A percentile compares a stretch with the other conserved stretches of the same genome.
phyloP scores from a whole-genome alignment of 2,888 invertebrate species.

The Lycaena phlaeas region DNA sequence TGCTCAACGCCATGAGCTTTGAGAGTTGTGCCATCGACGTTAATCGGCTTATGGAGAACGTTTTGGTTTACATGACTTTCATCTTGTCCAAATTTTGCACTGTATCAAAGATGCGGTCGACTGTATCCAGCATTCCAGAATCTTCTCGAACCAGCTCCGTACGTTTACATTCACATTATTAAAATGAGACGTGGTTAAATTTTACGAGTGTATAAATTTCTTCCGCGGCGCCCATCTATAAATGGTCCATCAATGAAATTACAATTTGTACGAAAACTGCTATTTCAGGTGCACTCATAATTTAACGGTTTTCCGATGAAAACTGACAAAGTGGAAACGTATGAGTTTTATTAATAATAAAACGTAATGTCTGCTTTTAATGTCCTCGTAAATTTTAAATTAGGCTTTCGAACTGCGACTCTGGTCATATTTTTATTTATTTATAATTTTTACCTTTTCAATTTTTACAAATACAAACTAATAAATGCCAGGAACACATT shows the following conservation, averaged over 20 bases:
- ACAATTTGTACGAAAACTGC: not conserved
- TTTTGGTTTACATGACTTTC: no score
- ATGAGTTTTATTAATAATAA: slow-evolving; percentile 6
- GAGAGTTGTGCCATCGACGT: no score
- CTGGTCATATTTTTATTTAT: no score
- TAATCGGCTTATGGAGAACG: no score
- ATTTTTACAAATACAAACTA: no score
- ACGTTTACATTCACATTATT: not conserved
- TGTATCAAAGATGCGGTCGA: no score
- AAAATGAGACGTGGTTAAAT: not conserved
- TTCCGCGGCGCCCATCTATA: not conserved
- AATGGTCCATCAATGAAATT: not conserved
- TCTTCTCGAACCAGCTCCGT: no score
- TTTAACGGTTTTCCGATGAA: slow-evolving; percentile 2
- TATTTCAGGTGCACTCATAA: slow-evolving; percentile 3
- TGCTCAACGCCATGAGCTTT: no score
- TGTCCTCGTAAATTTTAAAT: slow-evolving; percentile 2
- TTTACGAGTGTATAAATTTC: not conserved
- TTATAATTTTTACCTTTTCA: no score
- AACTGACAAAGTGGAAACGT: slow-evolving; percentile 4
- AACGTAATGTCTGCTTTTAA: not conserved
- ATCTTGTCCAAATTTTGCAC: no score
- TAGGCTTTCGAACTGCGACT: not conserved
- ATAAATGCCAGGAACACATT: no score
- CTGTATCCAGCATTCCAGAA: no score